These are phyloP conservation scores for Eupithecia subumbrata DNA, from an alignment of 2,888 invertebrate genomes.

Conservation along the genomic window DNA sequence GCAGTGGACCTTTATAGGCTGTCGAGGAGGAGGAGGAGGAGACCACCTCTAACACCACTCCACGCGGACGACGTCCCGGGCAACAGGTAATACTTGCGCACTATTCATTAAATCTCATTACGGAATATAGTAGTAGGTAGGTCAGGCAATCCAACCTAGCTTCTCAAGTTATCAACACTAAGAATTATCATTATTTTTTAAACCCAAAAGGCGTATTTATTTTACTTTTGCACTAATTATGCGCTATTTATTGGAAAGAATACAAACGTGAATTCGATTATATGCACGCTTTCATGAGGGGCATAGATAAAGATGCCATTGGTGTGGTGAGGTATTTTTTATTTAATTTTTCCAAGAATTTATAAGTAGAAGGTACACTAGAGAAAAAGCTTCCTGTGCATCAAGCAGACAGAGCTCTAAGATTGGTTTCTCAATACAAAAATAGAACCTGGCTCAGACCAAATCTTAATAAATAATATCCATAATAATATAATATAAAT, in stretches of 20 bases:
- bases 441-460: not conserved
- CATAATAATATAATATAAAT: not conserved
- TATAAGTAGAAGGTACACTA: not conserved
- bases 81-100: too few relatives aligned
- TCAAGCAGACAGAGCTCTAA: not conserved
- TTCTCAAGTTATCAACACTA: not conserved
- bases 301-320: not conserved
- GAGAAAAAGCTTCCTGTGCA: not conserved
- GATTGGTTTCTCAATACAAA: not conserved
- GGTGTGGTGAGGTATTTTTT: conserved; percentile 3
- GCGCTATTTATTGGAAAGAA: too few relatives aligned
- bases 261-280: too few relatives aligned
- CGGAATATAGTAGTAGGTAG: not conserved
- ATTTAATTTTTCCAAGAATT: not conserved
- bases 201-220: too few relatives aligned
- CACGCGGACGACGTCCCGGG: too few relatives aligned
- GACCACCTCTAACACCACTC: too few relatives aligned
- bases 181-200: too few relatives aligned
- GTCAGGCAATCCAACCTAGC: not conserved
- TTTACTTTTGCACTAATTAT: too few relatives aligned
- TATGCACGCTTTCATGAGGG: too few relatives aligned
- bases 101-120: not conserved
- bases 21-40: too few relatives aligned
- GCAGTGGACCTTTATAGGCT: too few relatives aligned
- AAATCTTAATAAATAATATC: not conserved